Evolutionary conservation across 2,113 vertebrate genomes (phyloP).

Genomic region (Nothocercus nigrocapillus): DNA sequence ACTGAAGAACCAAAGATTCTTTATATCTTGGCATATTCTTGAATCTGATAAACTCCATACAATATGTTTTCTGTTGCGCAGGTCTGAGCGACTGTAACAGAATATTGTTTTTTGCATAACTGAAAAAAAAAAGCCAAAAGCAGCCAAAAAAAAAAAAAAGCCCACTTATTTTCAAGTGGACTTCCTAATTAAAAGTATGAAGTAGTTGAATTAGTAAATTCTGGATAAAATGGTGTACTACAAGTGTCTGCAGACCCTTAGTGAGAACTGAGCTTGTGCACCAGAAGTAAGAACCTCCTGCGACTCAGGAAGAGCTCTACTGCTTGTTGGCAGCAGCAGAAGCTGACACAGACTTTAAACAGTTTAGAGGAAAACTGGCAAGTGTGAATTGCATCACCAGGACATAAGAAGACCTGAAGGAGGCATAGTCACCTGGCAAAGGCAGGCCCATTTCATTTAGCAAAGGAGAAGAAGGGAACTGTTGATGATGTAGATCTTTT

Average conservation of each 20-base stretch:
- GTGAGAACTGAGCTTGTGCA: not conserved
- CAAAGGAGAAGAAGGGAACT: not conserved
- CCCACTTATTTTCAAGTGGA: not conserved
- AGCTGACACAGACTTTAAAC: no score
- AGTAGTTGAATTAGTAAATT: not conserved
- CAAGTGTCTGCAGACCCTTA: not conserved
- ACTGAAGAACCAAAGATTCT: not conserved
- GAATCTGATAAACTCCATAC: not conserved
- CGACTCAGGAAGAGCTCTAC: not conserved
- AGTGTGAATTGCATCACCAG: no score
- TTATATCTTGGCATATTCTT: not conserved
- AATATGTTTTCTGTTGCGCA: not conserved
- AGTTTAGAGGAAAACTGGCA: no score
- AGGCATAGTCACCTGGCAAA: no score
- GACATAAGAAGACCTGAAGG: not conserved
- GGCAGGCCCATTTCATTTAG: no score
- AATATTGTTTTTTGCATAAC: not conserved
- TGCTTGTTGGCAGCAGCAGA: not conserved
- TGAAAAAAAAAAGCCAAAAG: not conserved
- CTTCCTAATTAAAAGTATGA: not conserved
- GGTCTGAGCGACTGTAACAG: not conserved
- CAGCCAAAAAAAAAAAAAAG: not conserved
- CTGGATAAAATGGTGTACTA: not conserved
- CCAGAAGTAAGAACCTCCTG: not conserved
- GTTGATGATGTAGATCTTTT: no score